Percentiles rank a stretch among this genome's conserved stretches.
Evolutionary conservation across 2,113 vertebrate genomes (phyloP).

Genomic region (Sylvilagus bachmani): DNA sequence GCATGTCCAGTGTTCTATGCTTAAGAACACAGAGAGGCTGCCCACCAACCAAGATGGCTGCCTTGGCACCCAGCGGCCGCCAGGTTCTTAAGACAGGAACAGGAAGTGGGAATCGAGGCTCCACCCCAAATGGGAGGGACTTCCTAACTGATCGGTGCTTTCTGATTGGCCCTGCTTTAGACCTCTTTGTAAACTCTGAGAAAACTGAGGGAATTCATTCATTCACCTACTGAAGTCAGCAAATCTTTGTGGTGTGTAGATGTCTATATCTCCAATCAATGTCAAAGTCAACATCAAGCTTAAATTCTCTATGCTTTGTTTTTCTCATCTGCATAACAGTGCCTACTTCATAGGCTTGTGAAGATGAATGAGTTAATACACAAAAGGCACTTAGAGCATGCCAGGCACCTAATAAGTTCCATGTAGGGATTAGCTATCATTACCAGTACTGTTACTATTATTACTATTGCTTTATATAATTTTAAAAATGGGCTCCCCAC

Average conservation of each 20-base stretch:
- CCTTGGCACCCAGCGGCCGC: rapidly evolving
- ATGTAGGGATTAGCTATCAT: not conserved
- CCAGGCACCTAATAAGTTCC: not conserved
- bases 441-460: not conserved
- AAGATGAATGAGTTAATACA: slow-evolving; percentile 17
- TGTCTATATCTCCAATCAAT: not conserved
- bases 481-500: not conserved
- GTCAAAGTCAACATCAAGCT: slow-evolving; percentile 16
- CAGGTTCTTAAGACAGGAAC: not conserved
- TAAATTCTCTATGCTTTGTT: not conserved
- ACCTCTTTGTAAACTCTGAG: not conserved
- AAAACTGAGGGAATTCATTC: not conserved
- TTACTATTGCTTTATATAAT: not conserved
- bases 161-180: slow-evolving; percentile 27
- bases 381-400: not conserved
- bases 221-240: not conserved
- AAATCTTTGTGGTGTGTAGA: not conserved
- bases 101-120: slow-evolving; percentile 25
- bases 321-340: slow-evolving; percentile 28
- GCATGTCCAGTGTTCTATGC: not conserved
- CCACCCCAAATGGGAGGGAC: not conserved
- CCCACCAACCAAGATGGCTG: slow-evolving; percentile 12
- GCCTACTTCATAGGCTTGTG: not conserved
- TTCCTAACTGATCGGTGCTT: not conserved
- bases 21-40: not conserved